A percentile compares a stretch with the other conserved stretches of the same genome.
Conservation (phyloP, 2,797 vertebrate species). For the Galaxias olidus region DNA sequence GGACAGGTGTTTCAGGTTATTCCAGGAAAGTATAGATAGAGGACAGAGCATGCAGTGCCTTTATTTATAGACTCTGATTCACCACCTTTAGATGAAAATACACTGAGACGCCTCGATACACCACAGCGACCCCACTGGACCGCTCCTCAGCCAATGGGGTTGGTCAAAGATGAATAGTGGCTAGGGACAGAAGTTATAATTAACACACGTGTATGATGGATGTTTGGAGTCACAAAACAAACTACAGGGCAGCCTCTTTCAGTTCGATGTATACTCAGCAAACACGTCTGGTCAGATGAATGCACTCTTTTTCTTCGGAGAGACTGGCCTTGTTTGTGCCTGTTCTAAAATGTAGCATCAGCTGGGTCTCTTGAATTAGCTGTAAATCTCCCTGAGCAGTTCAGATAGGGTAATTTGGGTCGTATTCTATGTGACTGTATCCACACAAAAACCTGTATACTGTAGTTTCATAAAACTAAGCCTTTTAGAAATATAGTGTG, state of each 20-base stretch:
- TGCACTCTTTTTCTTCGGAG: neutral
- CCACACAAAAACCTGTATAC: too few relatives aligned
- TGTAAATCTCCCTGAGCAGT: neutral
- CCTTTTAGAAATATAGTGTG: too few relatives aligned
- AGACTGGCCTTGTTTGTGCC: conserved; percentile 1
- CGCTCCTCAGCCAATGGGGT: neutral
- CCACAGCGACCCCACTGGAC: conserved; percentile 36
- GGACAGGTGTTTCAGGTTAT: conserved; percentile 54
- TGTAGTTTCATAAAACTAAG: too few relatives aligned
- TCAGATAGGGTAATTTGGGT: too few relatives aligned
- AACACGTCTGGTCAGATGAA: neutral
- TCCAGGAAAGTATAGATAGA: conserved; percentile 50
- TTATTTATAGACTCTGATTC: conserved; percentile 56
- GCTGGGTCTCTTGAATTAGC: neutral
- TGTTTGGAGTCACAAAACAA: conserved; percentile 22
- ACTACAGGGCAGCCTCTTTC: conserved; percentile 26
- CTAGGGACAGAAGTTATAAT: conserved; percentile 23
- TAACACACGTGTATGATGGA: conserved; percentile 38
- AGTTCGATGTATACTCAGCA: conserved; percentile 20
- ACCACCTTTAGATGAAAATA: conserved; percentile 42
- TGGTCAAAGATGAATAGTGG: conserved; percentile 7
- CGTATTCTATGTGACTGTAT: too few relatives aligned
- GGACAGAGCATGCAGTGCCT: conserved; percentile 23
- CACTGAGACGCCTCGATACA: conserved; percentile 38
- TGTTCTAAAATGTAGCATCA: neutral